Base-by-base conservation (phyloP, 2,888 invertebrate genomes). In the Encarsia formosa region DNA sequence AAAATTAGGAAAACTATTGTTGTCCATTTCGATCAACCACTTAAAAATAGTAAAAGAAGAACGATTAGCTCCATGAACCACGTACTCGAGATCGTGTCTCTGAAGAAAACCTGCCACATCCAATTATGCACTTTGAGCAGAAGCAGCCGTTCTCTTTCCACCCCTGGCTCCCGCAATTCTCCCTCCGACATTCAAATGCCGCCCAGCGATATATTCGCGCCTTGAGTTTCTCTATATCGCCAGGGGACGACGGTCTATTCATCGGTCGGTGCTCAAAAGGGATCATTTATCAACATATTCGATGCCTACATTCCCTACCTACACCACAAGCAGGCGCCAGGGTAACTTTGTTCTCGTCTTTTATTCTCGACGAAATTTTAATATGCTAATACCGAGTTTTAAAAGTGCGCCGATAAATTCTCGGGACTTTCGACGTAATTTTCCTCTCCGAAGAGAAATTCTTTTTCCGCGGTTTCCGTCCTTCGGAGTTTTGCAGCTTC, bases 201-300 rank as follows among this genome's bases (percentile, higher is more conserved):
- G 53, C 58, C 46, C 32, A 48, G 51, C 56, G 60, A 31, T 15
- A 3, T 15, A n/a, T n/a, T n/a, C n/a, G n/a, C n/a, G n/a, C n/a
- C n/a, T n/a, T n/a, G n/a, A n/a, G n/a, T n/a, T n/a, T n/a, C n/a
- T n/a, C n/a, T n/a, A n/a, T n/a, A n/a, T n/a, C n/a, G n/a, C n/a
- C n/a, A n/a, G n/a, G n/a, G n/a, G n/a, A n/a, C n/a, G n/a, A n/a
- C n/a, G n/a, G n/a, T n/a, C n/a, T n/a, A n/a, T n/a, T n/a, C n/a
- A n/a, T n/a, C n/a, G n/a, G n/a, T n/a, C n/a, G n/a, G n/a, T n/a
- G n/a, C n/a, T n/a, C n/a, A 69, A 71, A 69, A 72, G 70, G 67
- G 63, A 73, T 71, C 72, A 71, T 73, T 73, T 71, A 73, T 73
- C 73, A 73, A 71, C 71, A 71, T 71, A 72, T 73, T 73, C 71